Base-by-base conservation (phyloP, 2,113 vertebrate genomes). In the Heptranchias perlo region DNA sequence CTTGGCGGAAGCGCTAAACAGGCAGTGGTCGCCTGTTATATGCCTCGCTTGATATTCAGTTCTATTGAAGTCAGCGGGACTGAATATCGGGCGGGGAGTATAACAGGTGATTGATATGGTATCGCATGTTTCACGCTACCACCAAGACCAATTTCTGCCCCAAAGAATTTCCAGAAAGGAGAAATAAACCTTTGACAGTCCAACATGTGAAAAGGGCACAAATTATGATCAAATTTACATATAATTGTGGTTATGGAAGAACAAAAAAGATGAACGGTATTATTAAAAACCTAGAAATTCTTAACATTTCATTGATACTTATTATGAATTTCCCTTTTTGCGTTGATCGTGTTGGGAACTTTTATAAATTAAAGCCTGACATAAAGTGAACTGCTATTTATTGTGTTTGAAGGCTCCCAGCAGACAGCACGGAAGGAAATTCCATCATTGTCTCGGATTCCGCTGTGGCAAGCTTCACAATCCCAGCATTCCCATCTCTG, bases 391-490 rank as follows among this genome's bases (percentile, higher is more conserved):
- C 61, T 49, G 64, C 35, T 49, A 11, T 95, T 95, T 16, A 47
- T 52, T 95, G 25, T 95, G 28, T 95, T 67, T 69, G 7, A 28
- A 98, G 98, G 96, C 96, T 98, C n/a, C 97, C 97, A 84, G 96
- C 97, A 8, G 62, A 96, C 96, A 96, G 47, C 67, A 98, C 97
- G 97, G 97, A 93, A 94, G 96, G 97, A 96, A 97, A 97, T 94
- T 97, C 96, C 92, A 96, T 99, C 96, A 97, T 96, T 11, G 67
- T 97, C 23, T 96, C 97, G 67, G 97, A 96, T 47, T 96, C 96
- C 69, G 97, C 96, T 93, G 98, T 98, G 10, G 98, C 98, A 28
- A 98, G 97, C 94, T 99, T 99, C 97, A 98, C 96, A 25, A 97
- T 99, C 78, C 99, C 99, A 1, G 49, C 97, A 18, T 96, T 98